A percentile compares a stretch with the other conserved stretches of the same genome.
Evolutionary conservation across 2,113 vertebrate genomes (phyloP).

Genomic region (Albula goreensis): DNA sequence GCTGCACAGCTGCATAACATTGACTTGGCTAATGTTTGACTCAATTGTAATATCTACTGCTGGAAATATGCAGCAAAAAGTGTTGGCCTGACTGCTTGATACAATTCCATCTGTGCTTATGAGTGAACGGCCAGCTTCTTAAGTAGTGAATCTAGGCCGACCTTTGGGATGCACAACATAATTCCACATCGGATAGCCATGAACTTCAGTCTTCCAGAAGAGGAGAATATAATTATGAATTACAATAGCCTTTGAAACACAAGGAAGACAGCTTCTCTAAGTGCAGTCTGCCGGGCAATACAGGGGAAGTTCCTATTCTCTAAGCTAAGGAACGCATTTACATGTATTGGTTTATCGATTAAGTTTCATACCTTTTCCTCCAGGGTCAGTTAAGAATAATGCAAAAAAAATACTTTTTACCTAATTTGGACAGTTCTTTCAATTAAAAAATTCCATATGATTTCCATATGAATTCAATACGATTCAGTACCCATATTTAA

Average conservation of each 20-base stretch:
- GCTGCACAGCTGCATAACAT: background rate
- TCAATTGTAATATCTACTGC: conserved; percentile 50
- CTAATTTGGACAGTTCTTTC: no score
- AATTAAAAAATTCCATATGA: no score
- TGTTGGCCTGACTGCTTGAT: conserved; percentile 46
- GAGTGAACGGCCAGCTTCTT: conserved; percentile 42
- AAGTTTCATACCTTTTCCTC: no score
- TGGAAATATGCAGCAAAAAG: conserved; percentile 47
- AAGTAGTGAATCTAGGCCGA: conserved; percentile 35
- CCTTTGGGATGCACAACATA: conserved; percentile 55
- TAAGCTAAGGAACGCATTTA: background rate
- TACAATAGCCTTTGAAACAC: conserved; percentile 60
- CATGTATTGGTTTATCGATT: background rate
- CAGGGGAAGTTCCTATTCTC: background rate
- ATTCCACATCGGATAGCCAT: conserved; percentile 56
- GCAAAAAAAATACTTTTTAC: background rate
- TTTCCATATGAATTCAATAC: no score
- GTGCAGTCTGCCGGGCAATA: background rate
- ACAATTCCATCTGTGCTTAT: conserved; percentile 51
- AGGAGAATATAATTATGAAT: conserved; percentile 69
- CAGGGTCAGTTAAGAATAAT: background rate
- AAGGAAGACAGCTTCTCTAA: conserved; percentile 40
- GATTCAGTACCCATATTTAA: no score
- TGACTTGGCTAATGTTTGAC: conserved; percentile 31
- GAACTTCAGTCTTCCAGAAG: conserved; percentile 70